A percentile compares a stretch with the other conserved stretches of the same genome.
Evolutionary conservation across 2,113 vertebrate species (phyloP).

Genomic region (Phainopepla nitens): DNA sequence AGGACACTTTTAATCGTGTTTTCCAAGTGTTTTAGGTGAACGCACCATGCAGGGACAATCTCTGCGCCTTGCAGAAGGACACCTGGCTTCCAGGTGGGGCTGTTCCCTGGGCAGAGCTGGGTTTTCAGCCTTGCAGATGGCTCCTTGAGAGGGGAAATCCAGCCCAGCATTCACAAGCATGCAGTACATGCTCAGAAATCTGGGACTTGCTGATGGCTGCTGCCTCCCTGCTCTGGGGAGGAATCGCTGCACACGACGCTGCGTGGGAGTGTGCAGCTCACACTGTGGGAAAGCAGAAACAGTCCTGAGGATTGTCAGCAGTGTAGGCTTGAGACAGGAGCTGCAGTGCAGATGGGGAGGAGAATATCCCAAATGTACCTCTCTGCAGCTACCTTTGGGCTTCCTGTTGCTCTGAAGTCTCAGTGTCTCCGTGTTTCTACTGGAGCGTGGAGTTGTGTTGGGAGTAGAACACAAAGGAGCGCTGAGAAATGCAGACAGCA

Average conservation of each 20-base stretch:
- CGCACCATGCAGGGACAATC: background rate
- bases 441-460: background rate
- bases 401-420: background rate
- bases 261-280: background rate
- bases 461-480: background rate
- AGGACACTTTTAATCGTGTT: background rate
- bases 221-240: background rate
- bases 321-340: background rate
- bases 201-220: background rate
- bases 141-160: background rate
- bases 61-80: background rate
- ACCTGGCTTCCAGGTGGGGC: background rate
- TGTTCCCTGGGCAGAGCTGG: background rate
- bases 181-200: background rate
- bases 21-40: background rate
- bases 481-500: background rate
- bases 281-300: background rate
- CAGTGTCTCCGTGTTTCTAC: background rate
- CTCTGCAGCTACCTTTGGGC: background rate
- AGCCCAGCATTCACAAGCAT: background rate
- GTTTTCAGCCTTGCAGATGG: background rate
- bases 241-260: background rate
- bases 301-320: background rate
- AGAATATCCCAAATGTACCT: background rate
- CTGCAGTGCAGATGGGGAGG: background rate